Evolutionary conservation across 2,797 vertebrate genomes (phyloP).

Genomic region (Eupleurogrammus muticus): DNA sequence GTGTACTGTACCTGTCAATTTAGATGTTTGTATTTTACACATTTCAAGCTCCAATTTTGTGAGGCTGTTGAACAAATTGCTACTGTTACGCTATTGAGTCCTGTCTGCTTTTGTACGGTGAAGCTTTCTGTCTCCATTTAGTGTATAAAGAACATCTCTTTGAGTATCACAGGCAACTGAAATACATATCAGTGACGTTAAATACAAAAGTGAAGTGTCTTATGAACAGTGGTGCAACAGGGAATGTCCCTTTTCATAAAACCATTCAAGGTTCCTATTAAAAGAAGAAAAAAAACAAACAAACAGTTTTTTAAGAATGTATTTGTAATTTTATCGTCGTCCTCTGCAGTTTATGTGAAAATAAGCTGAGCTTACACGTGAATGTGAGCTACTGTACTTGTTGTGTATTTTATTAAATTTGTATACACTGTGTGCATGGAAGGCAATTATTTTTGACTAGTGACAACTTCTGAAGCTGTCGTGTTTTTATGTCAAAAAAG

Average conservation of each 20-base stretch:
- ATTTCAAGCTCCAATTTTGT: slow-evolving; percentile 82
- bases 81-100: slow-evolving; percentile 87
- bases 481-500: slow-evolving; percentile 61
- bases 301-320: slow-evolving; percentile 95
- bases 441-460: slow-evolving; percentile 92
- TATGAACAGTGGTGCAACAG: slow-evolving; percentile 91
- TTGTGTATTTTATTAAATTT: slow-evolving; percentile 99
- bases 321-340: slow-evolving; percentile 98
- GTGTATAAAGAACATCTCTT: slow-evolving; percentile 82
- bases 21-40: slow-evolving; percentile 85
- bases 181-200: slow-evolving; percentile 85
- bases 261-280: slow-evolving; percentile 93
- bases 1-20: slow-evolving; percentile 82
- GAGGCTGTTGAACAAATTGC: slow-evolving; percentile 83
- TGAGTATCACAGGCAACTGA: slow-evolving; percentile 77
- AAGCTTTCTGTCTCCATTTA: slow-evolving; percentile 84
- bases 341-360: slow-evolving; percentile 98
- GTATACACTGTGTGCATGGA: slow-evolving; percentile 98
- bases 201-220: slow-evolving; percentile 85
- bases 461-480: slow-evolving; percentile 57
- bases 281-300: too few species aligned
- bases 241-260: slow-evolving; percentile 90
- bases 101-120: slow-evolving; percentile 86
- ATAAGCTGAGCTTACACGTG: slow-evolving; percentile 99
- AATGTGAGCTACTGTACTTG: slow-evolving; percentile 94